Percentiles rank a stretch among this genome's conserved stretches.
Conservation (phyloP, 2,888 invertebrate genomes). For the Gnatocerus cornutus region DNA sequence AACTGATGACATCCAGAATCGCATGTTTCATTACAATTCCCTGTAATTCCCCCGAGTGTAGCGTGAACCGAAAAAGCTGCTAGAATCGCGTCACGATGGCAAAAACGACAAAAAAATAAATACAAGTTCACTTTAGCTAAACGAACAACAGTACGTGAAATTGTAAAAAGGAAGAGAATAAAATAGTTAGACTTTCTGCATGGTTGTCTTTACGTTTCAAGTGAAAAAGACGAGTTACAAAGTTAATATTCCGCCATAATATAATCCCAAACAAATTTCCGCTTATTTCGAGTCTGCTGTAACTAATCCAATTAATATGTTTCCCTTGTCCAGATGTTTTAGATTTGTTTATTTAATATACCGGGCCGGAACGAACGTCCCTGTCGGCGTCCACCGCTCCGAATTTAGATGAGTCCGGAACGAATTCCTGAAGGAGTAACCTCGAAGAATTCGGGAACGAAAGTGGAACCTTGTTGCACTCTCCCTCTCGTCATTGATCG, state of each 20-base stretch:
- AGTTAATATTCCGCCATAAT: not conserved
- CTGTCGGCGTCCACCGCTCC: not conserved
- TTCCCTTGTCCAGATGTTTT: slow-evolving; percentile 30
- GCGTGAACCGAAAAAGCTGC: slow-evolving; percentile 17
- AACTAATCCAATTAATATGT: slow-evolving; percentile 34
- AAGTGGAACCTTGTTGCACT: not conserved
- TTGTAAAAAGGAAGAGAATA: no score
- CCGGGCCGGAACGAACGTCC: not conserved
- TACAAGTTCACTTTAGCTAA: not conserved
- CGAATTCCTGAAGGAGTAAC: not conserved
- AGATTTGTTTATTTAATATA: slow-evolving; percentile 30
- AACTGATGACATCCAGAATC: slow-evolving; percentile 19
- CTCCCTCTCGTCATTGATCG: not conserved
- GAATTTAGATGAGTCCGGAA: slow-evolving; percentile 1
- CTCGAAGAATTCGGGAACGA: not conserved
- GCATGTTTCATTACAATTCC: slow-evolving; percentile 25
- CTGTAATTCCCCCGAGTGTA: slow-evolving; percentile 11
- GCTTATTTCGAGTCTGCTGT: not conserved
- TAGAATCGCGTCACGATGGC: not conserved
- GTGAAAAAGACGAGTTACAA: no score
- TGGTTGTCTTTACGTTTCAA: no score
- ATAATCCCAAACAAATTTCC: slow-evolving; percentile 21
- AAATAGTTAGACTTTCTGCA: no score
- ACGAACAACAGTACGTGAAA: no score
- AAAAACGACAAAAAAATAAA: not conserved